These are phyloP conservation scores for Cydia fagiglandana DNA, from an alignment of 1,140 invertebrate species.

Conservation along the genomic window DNA sequence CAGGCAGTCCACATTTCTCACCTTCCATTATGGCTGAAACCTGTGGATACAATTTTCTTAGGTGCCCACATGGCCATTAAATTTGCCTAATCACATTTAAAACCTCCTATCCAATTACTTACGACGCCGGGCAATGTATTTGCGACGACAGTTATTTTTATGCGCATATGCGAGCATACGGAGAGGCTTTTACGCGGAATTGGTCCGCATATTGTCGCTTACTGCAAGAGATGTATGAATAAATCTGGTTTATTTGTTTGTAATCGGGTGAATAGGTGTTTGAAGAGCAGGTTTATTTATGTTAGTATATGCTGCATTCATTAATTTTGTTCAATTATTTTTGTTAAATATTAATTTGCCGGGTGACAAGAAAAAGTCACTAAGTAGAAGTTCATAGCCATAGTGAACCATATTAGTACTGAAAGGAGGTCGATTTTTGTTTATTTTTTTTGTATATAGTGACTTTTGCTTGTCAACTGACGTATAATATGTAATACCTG, in stretches of 20 bases:
- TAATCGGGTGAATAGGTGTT: constrained; percentile 1
- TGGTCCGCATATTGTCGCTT: constrained; percentile 58
- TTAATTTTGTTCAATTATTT: not conserved
- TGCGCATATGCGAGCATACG: constrained; percentile 47
- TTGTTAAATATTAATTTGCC: too few species aligned
- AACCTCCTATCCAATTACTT: constrained; percentile 24
- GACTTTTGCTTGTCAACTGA: too few species aligned
- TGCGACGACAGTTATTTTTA: constrained; percentile 35
- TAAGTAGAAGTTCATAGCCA: too few species aligned
- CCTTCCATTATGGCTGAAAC: too few species aligned
- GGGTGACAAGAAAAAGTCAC: too few species aligned
- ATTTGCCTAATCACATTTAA: constrained; percentile 22
- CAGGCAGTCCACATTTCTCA: too few species aligned
- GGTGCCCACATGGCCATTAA: not conserved
- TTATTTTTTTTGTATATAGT: too few species aligned
- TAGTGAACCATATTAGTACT: too few species aligned
- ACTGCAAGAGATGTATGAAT: constrained; percentile 22
- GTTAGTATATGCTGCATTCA: not conserved
- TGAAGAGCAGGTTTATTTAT: not conserved
- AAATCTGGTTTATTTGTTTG: not conserved
- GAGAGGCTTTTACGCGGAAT: constrained; percentile 49
- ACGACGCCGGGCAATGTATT: constrained; percentile 15
- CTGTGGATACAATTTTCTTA: too few species aligned
- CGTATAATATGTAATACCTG: too few species aligned
- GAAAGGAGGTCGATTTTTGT: too few species aligned